A percentile compares a stretch with the other conserved stretches of the same genome.
Conservation (phyloP, 2,888 invertebrate species). For the Agrypnus murinus region DNA sequence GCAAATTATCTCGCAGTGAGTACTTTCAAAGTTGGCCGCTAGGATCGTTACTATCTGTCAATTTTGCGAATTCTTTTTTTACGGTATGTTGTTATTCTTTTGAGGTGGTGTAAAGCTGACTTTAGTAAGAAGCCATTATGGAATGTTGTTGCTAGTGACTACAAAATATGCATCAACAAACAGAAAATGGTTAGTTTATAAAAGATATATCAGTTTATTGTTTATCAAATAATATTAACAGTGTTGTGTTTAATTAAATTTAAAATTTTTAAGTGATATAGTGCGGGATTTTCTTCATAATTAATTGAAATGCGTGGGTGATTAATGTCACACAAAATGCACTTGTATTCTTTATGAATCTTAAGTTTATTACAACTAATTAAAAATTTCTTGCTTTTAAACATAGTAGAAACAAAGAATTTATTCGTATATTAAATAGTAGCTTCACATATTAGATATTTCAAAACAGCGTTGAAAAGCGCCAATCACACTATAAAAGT, state of each 20-base stretch:
- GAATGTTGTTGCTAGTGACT: slow-evolving; percentile 45
- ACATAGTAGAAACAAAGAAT: not conserved
- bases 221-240: not conserved
- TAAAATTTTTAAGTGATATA: not conserved
- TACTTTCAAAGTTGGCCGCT: no score
- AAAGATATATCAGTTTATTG: slow-evolving; percentile 12
- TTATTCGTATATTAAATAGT: slow-evolving; percentile 10
- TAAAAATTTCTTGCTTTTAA: not conserved
- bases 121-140: slow-evolving; percentile 53
- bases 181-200: slow-evolving; percentile 61
- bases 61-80: no score
- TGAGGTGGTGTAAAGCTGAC: slow-evolving; percentile 45
- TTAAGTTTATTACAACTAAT: not conserved
- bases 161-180: slow-evolving; percentile 63
- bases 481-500: slow-evolving; percentile 42
- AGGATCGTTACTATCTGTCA: no score
- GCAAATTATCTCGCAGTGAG: no score
- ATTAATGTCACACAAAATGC: slow-evolving; percentile 52
- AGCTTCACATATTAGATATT: slow-evolving; percentile 36
- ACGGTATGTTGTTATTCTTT: not conserved
- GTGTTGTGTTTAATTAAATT: not conserved
- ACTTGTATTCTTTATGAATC: not conserved
- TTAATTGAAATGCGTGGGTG: slow-evolving; percentile 60
- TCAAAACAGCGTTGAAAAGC: slow-evolving; percentile 43
- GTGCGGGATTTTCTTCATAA: not conserved